Conservation (phyloP, 1,140 invertebrate genomes). For the Pogonomyrmex barbatus region DNA sequence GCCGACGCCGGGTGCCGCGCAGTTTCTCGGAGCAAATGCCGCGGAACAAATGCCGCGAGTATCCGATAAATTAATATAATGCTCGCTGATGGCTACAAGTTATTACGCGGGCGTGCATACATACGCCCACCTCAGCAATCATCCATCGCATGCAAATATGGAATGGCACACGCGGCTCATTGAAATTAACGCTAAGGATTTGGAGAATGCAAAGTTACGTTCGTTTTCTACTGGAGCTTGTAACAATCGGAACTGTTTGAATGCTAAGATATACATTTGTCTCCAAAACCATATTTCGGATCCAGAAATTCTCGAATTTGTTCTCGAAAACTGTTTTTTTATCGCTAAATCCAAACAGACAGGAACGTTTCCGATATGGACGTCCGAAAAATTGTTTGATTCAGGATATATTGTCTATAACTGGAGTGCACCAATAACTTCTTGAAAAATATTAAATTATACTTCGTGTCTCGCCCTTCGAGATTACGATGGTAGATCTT, state of each 20-base stretch:
- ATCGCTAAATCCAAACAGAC: not conserved
- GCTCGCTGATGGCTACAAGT: slow-evolving; percentile 69
- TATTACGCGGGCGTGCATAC: slow-evolving; percentile 41
- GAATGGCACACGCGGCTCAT: slow-evolving; percentile 67
- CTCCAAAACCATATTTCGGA: not conserved
- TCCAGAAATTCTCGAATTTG: not conserved
- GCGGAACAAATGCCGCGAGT: slow-evolving; percentile 41
- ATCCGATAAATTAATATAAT: slow-evolving; percentile 75
- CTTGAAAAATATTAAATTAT: not conserved
- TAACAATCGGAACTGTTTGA: slow-evolving; percentile 7
- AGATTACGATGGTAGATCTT: too few species aligned
- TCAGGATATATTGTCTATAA: not conserved
- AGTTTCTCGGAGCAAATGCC: slow-evolving; percentile 3
- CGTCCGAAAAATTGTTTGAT: slow-evolving; percentile 13
- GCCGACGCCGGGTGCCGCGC: slow-evolving; percentile 30
- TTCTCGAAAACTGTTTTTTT: not conserved
- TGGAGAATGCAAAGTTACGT: not conserved
- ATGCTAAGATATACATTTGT: not conserved
- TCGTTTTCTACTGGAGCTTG: not conserved
- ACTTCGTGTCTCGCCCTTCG: not conserved
- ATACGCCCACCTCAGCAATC: slow-evolving; percentile 12
- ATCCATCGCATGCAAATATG: slow-evolving; percentile 55
- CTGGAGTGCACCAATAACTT: not conserved
- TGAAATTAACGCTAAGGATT: slow-evolving; percentile 50
- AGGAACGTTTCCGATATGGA: slow-evolving; percentile 1